Conservation (phyloP, 2,888 invertebrate genomes). For the Drosophila infuscata region DNA sequence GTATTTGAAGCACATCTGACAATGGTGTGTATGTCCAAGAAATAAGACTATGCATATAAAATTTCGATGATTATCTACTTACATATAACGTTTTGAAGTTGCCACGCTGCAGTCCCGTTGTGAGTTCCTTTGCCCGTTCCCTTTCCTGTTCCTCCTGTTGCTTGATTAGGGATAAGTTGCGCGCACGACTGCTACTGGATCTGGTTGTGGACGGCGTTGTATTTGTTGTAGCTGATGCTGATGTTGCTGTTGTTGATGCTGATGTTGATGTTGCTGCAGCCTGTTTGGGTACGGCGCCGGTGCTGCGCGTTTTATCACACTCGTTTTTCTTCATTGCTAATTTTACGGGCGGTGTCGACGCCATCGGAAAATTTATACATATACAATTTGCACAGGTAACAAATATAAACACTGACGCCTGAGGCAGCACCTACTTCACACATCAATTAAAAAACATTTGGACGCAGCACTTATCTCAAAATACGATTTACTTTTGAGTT, state of each 20-base stretch:
- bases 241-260: conserved; percentile 13
- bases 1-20: not conserved
- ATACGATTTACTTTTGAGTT: not conserved
- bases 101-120: conserved; percentile 87
- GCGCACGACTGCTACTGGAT: conserved; percentile 36
- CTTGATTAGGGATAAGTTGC: conserved; percentile 44
- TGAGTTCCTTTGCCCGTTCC: conserved; percentile 85
- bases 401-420: conserved; percentile 21
- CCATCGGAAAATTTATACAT: conserved; percentile 43
- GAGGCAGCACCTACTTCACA: conserved; percentile 9
- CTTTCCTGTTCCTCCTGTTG: conserved; percentile 64
- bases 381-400: conserved; percentile 31
- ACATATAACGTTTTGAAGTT: conserved; percentile 86
- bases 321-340: conserved; percentile 61
- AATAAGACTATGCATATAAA: not conserved
- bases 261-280: conserved; percentile 26
- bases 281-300: conserved; percentile 75
- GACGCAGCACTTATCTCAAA: not conserved
- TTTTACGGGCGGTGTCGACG: conserved; percentile 55
- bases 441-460: not conserved
- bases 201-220: conserved; percentile 30
- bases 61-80: conserved; percentile 41
- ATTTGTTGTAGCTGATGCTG: conserved; percentile 39
- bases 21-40: too few relatives aligned
- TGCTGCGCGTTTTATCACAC: conserved; percentile 45